Evolutionary conservation across 2,888 invertebrate genomes (phyloP), one percentile per base, ranked within the genome.

Genomic region (Griposia aprilina): DNA sequence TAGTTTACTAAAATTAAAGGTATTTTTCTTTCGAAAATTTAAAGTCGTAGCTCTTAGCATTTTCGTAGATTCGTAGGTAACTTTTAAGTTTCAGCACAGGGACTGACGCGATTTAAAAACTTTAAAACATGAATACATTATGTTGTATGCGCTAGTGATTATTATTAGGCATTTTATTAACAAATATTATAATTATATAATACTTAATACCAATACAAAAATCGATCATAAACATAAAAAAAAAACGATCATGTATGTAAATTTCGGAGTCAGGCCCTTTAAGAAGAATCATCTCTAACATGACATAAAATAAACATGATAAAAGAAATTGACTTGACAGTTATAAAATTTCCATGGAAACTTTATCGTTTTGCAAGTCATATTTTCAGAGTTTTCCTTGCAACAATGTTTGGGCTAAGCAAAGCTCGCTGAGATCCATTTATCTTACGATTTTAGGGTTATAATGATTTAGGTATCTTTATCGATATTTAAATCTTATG

Each of bases 291-390:
- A 23, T 52, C 10, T 15, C 15, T 45, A 15, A 65, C 20, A 52
- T 17, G 3, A 23, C 17, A 8, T 23, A 11, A 36, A 48, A n/a
- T 10, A 26, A 71, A 50, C 10, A 7, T 13, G 36, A 13, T 13
- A 15, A 10, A 55, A 41, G 30, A 2, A 36, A 36, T 66, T 13
- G 17, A 23, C n/a, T 10, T 23, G 41, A 20, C 11, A 48, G n/a
- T 36, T 36, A 52, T n/a, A 60, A 79, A 48, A 23, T 67, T 45
- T 60, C n/a, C 41, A 23, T 10, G 57, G 55, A 59, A 78, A 62
- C 30, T 76, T 30, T 26, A 48, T 62, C 23, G 60, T 48, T 62
- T 70, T 80, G 45, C 36, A 26, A 69, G 60, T 78, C 45, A 62
- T 79, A 69, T 50, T 52, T 62, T 17, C 8, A 72, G 8, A 13